Evolutionary conservation across 2,113 vertebrate species (phyloP), one percentile per base, ranked within the genome.

Genomic region (Symphodus melops): DNA sequence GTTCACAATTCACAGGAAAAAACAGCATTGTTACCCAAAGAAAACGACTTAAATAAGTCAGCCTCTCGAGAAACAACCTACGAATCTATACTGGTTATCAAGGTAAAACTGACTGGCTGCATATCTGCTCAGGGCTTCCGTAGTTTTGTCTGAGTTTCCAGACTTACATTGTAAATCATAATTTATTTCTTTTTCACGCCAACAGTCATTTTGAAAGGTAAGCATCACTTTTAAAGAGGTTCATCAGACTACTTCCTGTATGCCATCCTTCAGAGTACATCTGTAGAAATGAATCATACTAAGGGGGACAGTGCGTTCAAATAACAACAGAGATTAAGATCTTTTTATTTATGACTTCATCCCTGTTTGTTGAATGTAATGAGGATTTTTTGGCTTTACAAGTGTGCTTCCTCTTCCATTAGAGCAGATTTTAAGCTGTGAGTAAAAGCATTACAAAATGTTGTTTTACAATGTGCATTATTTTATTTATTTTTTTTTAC

Each of bases 111-210:
- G 28, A 5, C 3, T 33, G 28, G 28, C 28, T 33, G 28, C 28
- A 6, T 33, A 5, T 33, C 28, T 33, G 28, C 28, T 33, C 28
- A 33, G 28, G 28, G 28, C 28, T 33, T 33, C 28, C 28, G 28
- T 33, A 33, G 28, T 33, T 33, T 33, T 74, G 42, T 82, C 39
- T 68, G 5, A 68, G 37, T 37, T 69, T 77, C n/a, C n/a, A 65
- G 53, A 79, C 23, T 49, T 68, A 21, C 53, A 66, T 83, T 78
- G 69, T 89, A 81, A 89, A 86, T 77, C 75, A 37, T 44, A 5
- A 76, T 87, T 78, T 83, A 86, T 91, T 91, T 91, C 87, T 89
- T 76, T 89, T 91, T 89, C 85, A 91, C 77, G 79, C 89, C 81
- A 79, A 77, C 85, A 89, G 87, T 81, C 71, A 86, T 86, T 91